Evolutionary conservation across 2,113 vertebrate genomes (phyloP).

Genomic region (Sceloporus tristichus): DNA sequence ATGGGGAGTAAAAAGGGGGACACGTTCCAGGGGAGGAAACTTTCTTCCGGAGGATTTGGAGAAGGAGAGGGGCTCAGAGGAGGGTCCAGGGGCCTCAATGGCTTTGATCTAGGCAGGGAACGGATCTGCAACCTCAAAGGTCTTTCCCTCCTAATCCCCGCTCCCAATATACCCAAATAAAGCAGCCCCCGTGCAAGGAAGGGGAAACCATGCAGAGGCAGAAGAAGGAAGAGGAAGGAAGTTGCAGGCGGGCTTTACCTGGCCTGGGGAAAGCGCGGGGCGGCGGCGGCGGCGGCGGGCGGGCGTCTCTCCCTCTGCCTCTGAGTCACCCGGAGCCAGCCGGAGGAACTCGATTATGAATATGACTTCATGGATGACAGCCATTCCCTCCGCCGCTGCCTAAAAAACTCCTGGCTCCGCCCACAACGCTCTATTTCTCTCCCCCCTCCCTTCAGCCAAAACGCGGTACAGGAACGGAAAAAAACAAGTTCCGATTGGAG

Average conservation of each 20-base stretch:
- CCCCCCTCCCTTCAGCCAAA: slow-evolving; percentile 14
- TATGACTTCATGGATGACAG: slow-evolving; percentile 88
- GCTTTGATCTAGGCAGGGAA: no score
- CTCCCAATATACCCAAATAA: no score
- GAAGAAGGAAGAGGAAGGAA: slow-evolving; percentile 29
- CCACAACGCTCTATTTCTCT: slow-evolving; percentile 47
- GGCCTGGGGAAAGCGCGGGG: slow-evolving; percentile 66
- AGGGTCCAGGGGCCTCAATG: no score
- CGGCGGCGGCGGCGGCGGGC: slow-evolving; percentile 57
- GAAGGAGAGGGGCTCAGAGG: no score
- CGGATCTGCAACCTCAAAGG: no score
- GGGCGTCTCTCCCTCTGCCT: slow-evolving; percentile 60
- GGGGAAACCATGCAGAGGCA: no score
- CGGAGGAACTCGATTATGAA: slow-evolving; percentile 80
- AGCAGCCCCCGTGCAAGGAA: no score
- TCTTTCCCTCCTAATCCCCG: no score
- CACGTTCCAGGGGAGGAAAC: no score
- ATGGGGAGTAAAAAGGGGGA: no score
- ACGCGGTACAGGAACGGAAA: slow-evolving; percentile 21
- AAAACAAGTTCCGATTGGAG: background rate
- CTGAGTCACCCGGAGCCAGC: slow-evolving; percentile 74
- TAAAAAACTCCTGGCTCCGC: slow-evolving; percentile 78
- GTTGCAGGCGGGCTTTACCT: slow-evolving; percentile 79
- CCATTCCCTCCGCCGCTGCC: slow-evolving; percentile 83
- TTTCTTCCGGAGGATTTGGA: no score